phyloP scores from a whole-genome alignment of 1,140 invertebrate species.

The Muscidifurax raptorellus region DNA sequence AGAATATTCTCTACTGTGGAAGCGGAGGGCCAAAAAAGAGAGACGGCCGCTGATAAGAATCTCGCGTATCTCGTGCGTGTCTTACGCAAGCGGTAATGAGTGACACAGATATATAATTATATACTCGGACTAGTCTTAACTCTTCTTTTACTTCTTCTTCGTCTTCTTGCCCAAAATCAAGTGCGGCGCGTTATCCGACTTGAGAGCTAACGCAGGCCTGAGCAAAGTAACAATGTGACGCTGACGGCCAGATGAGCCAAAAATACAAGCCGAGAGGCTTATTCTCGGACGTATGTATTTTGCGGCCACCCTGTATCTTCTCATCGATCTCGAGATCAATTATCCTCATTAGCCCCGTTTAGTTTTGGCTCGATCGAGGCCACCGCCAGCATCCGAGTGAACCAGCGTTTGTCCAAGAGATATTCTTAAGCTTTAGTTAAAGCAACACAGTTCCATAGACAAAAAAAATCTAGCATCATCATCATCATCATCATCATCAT shows the following conservation, averaged over 20 bases:
- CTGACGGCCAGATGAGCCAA: slow-evolving; percentile 10
- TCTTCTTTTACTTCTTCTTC: not conserved
- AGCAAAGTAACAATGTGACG: slow-evolving; percentile 9
- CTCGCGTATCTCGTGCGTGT: too few relatives aligned
- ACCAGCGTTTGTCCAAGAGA: not conserved
- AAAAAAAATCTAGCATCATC: not conserved
- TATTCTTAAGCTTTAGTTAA: not conserved
- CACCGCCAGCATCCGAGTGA: not conserved
- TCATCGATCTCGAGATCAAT: slow-evolving; percentile 12
- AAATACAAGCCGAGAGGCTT: slow-evolving; percentile 25
- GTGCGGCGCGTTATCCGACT: not conserved
- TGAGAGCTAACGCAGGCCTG: slow-evolving; percentile 49
- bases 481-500: not conserved
- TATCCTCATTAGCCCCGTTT: slow-evolving; percentile 3
- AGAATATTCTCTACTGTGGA: too few relatives aligned
- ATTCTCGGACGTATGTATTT: not conserved
- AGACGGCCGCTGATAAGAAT: not conserved
- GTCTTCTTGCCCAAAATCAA: not conserved
- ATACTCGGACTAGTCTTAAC: too few relatives aligned
- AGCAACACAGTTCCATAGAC: too few relatives aligned
- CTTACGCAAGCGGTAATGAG: not conserved
- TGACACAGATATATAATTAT: not conserved
- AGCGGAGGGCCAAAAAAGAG: too few relatives aligned
- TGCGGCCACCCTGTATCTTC: not conserved
- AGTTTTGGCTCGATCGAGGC: not conserved